Percentiles rank a stretch among this genome's conserved stretches.
These are phyloP conservation scores for Phrixothrix hirtus DNA, from an alignment of 2,888 invertebrate genomes.

Conservation along the genomic window DNA sequence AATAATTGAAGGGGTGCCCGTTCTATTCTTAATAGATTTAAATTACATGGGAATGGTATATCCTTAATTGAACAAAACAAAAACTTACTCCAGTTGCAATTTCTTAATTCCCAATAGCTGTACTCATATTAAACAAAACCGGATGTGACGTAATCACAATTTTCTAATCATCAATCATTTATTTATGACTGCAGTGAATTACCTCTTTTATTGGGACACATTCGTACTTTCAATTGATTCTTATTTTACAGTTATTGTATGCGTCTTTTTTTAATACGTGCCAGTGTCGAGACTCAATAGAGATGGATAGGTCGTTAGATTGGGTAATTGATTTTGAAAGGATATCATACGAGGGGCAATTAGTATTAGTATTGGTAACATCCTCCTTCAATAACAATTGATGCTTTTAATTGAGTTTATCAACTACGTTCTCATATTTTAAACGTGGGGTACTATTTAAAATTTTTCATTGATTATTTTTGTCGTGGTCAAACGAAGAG, in stretches of 20 bases:
- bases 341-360: constrained; percentile 37
- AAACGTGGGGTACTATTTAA: not conserved
- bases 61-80: constrained; percentile 17
- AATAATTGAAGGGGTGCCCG: too few species aligned
- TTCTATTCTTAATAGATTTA: constrained; percentile 12
- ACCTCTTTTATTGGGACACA: constrained; percentile 40
- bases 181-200: constrained; percentile 55
- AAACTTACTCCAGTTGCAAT: constrained; percentile 25
- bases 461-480: constrained; percentile 1
- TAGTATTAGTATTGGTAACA: constrained; percentile 42
- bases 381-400: constrained; percentile 43
- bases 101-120: constrained; percentile 30
- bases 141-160: constrained; percentile 56
- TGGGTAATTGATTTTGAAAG: constrained; percentile 31
- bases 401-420: constrained; percentile 35
- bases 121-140: constrained; percentile 38
- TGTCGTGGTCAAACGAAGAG: not conserved
- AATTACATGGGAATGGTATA: constrained; percentile 14
- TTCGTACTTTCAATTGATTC: constrained; percentile 37
- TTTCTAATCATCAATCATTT: constrained; percentile 58
- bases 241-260: constrained; percentile 30
- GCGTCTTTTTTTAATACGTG: constrained; percentile 26
- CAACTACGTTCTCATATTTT: constrained; percentile 14
- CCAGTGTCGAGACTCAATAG: constrained; percentile 11
- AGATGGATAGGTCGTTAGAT: constrained; percentile 18